Evolutionary conservation across 2,113 vertebrate species (phyloP), one percentile per base, ranked within the genome.

Genomic region (Nyctibius bracteatus): DNA sequence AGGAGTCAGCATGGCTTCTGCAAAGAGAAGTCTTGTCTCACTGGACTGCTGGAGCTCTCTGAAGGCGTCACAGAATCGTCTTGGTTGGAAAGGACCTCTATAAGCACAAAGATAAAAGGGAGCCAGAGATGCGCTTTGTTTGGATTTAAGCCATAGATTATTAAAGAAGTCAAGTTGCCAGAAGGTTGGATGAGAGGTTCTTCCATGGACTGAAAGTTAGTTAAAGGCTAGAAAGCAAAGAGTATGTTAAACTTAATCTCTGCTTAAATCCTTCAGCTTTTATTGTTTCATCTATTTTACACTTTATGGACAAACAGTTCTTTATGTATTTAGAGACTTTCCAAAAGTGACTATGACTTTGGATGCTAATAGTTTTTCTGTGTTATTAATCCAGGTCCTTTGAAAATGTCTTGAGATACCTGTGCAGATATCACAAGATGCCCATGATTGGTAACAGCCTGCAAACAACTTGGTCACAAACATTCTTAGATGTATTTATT

Each of bases 381-480:
- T 22, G 2, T 58, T 59, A 30, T 11, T 33, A 8, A n/a, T 33
- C 12, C 49, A 6, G 6, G 44, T 3, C 23, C 30, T 52, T 66
- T 73, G 14, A 49, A 72, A 67, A 49, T 41, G 10, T 62, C 23
- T 66, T 74, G 18, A 46, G 55, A 27, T 67, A 8, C 14, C 43
- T 39, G 35, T 66, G 4, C 27, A 30, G 41, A 28, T 91, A 22
- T 22, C 9, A 46, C 33, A 72, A 39, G 16, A 30, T 12, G 3
- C 8, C 14, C 4, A 4, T 65, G 33, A 31, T 28, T 0, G 0
- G 6, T 57, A 71, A 67, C 17, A 81, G 8, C 28, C 12, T 67
- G 22, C 1, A 6, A 86, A 65, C 4, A 65, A 6, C 16, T 58
- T 37, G 19, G 9, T 67, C 23, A 28, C 14, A 67, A 66, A 31